Evolutionary conservation across 2,888 invertebrate genomes (phyloP).

Genomic region (Pterobdella sp.): DNA sequence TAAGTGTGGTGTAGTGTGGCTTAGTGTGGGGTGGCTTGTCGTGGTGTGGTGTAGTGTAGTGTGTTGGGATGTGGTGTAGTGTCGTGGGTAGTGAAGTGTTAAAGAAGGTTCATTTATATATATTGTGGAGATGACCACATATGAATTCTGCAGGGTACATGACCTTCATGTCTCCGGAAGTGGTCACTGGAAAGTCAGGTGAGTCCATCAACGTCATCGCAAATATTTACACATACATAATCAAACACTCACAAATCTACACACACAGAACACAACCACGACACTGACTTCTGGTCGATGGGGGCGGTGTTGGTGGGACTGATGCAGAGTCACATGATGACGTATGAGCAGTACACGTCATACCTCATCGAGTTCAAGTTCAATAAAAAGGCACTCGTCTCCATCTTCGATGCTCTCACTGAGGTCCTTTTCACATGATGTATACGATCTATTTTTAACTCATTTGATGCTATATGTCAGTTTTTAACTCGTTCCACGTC

Average conservation of each 20-base stretch:
- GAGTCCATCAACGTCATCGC: not conserved
- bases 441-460: too few relatives aligned
- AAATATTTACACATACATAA: not conserved
- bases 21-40: not conserved
- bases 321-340: constrained; percentile 7
- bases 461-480: too few relatives aligned
- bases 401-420: not conserved
- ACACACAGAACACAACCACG: not conserved
- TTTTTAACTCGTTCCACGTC: too few relatives aligned
- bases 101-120: not conserved
- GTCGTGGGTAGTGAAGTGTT: not conserved
- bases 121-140: not conserved
- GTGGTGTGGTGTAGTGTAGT: not conserved
- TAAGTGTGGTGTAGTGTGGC: not conserved
- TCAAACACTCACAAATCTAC: not conserved
- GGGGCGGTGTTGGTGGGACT: constrained; percentile 23
- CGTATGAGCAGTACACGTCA: constrained; percentile 13
- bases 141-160: constrained; percentile 14
- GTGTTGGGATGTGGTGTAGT: not conserved
- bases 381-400: constrained; percentile 11
- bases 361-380: constrained; percentile 27
- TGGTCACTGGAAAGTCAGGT: constrained; percentile 9
- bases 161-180: constrained; percentile 24
- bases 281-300: constrained; percentile 27
- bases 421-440: not conserved